Conservation (phyloP, 1,140 invertebrate genomes). For the Vollenhovia emeryi region DNA sequence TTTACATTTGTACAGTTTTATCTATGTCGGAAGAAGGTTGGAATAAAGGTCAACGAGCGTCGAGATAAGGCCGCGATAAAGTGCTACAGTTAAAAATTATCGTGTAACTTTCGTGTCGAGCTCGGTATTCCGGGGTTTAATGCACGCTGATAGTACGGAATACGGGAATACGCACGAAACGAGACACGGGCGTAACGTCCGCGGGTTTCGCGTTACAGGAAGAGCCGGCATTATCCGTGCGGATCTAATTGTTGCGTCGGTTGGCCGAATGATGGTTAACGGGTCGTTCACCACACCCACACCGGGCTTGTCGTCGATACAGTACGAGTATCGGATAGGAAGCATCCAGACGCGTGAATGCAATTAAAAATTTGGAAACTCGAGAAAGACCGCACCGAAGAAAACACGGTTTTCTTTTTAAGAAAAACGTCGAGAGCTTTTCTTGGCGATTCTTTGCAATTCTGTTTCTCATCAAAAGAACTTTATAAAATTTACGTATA, state of each 20-base stretch:
- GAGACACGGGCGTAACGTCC: conserved; percentile 62
- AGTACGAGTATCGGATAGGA: neutral
- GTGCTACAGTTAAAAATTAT: neutral
- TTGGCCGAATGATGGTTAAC: conserved; percentile 72
- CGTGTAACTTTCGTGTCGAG: neutral
- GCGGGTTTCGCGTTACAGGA: conserved; percentile 80
- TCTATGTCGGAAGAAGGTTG: neutral
- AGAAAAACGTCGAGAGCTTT: neutral
- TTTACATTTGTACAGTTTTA: neutral
- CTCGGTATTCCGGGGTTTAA: neutral
- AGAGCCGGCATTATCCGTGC: conserved; percentile 71
- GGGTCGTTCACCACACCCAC: conserved; percentile 72
- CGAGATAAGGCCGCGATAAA: neutral
- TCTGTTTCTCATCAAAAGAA: neutral
- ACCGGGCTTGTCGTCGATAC: conserved; percentile 38
- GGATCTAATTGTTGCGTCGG: conserved; percentile 79
- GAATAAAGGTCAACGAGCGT: neutral
- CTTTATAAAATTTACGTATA: neutral
- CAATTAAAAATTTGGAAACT: neutral
- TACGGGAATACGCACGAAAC: conserved; percentile 63
- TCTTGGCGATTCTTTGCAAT: neutral
- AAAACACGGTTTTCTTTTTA: neutral
- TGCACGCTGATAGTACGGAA: conserved; percentile 49
- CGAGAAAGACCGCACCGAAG: too few relatives aligned
- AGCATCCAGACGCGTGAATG: neutral